Conservation (phyloP, 2,888 invertebrate species). For the Oscheius onirici region DNA sequence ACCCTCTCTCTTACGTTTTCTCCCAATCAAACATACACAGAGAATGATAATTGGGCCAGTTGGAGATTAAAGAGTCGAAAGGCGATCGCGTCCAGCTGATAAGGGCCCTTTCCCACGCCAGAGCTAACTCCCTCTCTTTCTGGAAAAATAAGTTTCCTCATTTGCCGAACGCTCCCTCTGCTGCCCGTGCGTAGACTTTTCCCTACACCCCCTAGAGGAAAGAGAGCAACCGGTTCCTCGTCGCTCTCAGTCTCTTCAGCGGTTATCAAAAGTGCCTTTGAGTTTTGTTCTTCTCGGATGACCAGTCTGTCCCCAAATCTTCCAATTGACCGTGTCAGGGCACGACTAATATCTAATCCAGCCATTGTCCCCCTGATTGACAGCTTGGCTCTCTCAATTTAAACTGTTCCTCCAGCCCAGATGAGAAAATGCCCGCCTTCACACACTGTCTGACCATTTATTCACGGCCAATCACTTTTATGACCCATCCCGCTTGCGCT, state of each 20-base stretch:
- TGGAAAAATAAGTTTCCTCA: not conserved
- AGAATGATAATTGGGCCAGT: not conserved
- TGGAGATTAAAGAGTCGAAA: not conserved
- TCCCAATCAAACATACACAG: too few relatives aligned
- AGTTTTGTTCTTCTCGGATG: constrained; percentile 11
- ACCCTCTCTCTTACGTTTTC: too few relatives aligned
- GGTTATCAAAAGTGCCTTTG: not conserved
- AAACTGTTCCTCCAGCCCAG: too few relatives aligned
- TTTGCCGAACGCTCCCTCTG: not conserved
- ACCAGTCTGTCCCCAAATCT: not conserved
- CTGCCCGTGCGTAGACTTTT: not conserved
- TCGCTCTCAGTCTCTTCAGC: not conserved
- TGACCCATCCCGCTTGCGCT: not conserved
- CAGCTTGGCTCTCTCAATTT: too few relatives aligned
- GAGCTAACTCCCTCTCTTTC: not conserved
- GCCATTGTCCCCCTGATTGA: too few relatives aligned
- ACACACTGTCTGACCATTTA: too few relatives aligned
- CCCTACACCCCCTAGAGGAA: not conserved
- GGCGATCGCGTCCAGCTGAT: constrained; percentile 1
- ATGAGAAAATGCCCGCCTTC: too few relatives aligned
- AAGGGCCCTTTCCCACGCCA: constrained; percentile 1
- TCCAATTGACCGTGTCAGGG: too few relatives aligned
- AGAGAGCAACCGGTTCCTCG: constrained; percentile 19
- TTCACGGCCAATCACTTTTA: not conserved
- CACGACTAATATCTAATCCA: too few relatives aligned